Percentiles rank a stretch among this genome's conserved stretches.
Conservation (phyloP, 2,797 vertebrate species). For the Setipinna tenuifilis region DNA sequence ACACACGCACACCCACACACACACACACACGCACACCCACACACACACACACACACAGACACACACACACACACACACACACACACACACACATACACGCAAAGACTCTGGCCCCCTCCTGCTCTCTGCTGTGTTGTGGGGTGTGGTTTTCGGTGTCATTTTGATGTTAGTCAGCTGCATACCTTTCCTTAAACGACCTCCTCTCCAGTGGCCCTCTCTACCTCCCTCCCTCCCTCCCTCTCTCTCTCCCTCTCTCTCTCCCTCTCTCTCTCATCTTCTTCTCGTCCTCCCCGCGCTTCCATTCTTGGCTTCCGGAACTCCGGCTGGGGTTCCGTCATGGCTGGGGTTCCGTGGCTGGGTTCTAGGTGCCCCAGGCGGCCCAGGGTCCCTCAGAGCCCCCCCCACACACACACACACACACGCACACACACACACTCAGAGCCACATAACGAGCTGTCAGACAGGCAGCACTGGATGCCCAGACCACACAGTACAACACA, state of each 20-base stretch:
- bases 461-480: too few relatives aligned
- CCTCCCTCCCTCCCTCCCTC: too few relatives aligned
- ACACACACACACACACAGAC: too few relatives aligned
- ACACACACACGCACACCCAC: too few relatives aligned
- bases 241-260: too few relatives aligned
- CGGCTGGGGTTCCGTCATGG: neutral
- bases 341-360: neutral
- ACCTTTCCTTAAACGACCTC: conserved; percentile 15
- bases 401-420: too few relatives aligned
- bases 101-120: too few relatives aligned
- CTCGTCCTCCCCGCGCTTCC: neutral
- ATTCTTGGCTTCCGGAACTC: conserved; percentile 8
- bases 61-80: neutral
- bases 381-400: too few relatives aligned
- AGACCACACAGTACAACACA: too few relatives aligned
- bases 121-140: neutral
- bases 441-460: neutral
- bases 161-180: conserved; percentile 15
- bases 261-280: too few relatives aligned
- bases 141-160: neutral
- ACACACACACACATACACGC: neutral
- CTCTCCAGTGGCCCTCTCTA: neutral
- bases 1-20: too few relatives aligned
- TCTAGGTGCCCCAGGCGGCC: neutral
- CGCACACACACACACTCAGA: too few relatives aligned